phyloP scores from a whole-genome alignment of 2,888 invertebrate species.

The Phyllotreta cruciferae region DNA sequence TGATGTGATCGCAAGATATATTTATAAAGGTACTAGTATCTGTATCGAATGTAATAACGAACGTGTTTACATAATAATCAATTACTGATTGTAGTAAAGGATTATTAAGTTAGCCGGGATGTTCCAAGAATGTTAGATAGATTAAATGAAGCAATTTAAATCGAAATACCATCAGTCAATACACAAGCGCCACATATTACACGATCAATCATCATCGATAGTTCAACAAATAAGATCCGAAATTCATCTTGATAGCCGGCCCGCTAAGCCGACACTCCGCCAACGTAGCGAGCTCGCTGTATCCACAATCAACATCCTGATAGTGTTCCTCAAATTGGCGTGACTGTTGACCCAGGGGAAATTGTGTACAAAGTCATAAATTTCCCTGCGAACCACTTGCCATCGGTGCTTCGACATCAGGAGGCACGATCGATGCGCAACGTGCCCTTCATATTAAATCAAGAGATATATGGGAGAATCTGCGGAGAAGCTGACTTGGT shows the following conservation, averaged over 20 bases:
- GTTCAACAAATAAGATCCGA: constrained; percentile 4
- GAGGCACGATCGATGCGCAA: constrained; percentile 29
- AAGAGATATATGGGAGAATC: constrained; percentile 22
- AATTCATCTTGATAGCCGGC: constrained; percentile 9
- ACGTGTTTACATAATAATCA: too few species aligned
- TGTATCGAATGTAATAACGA: too few species aligned
- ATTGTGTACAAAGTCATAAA: constrained; percentile 39
- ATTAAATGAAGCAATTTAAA: too few species aligned
- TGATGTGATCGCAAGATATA: too few species aligned
- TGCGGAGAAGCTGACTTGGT: constrained; percentile 20
- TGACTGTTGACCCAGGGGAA: constrained; percentile 37
- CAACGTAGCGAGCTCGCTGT: constrained; percentile 14
- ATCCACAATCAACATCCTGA: constrained; percentile 30
- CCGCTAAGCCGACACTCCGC: constrained; percentile 12
- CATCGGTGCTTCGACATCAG: constrained; percentile 32
- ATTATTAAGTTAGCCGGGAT: too few species aligned
- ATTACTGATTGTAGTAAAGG: too few species aligned
- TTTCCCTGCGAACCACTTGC: constrained; percentile 36
- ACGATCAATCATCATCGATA: neutral
- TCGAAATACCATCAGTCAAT: too few species aligned
- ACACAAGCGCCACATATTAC: too few species aligned
- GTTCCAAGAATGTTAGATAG: too few species aligned
- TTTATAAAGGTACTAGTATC: too few species aligned
- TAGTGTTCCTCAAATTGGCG: constrained; percentile 34
- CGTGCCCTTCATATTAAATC: constrained; percentile 29